Base-by-base conservation (phyloP, 2,113 vertebrate genomes). In the Otocyon megalotis region DNA sequence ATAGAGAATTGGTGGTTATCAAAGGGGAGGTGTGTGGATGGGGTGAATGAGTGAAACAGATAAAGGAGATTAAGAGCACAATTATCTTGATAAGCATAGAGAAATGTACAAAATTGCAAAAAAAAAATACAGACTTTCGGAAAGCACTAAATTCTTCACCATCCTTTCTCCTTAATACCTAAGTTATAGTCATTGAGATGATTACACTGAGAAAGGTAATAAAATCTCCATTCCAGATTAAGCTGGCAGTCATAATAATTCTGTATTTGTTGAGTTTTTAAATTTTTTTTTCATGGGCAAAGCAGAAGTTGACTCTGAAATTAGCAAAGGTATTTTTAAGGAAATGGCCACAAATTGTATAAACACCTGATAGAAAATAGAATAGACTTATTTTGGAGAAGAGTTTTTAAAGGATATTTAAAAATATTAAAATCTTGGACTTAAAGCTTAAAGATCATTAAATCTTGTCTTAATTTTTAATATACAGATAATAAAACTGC, bases 221-320 rank as follows among this genome's bases (percentile, higher is more conserved):
- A 81, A 62, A 93, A 56, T 71, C 15, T 72, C 12, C 60, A 71
- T 88, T 93, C 26, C 50, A 92, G 24, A 62, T 67, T 72, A 91
- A 37, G 71, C 35, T 86, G 26, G 14, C 2, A 92, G 60, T 92
- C 54, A 81, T 19, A 69, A 37, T 63, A 87, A 67, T 32, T 92
- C 37, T 81, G 6, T 60, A 86, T 62, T 90, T 85, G 22, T 11
- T 58, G 13, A 22, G 26, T 88, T 94, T 88, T 90, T 24, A 50
- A 69, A 3, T 2, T 4, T 71, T 58, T 71, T 58, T 76, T 93
- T 77, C 60, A 60, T 8, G 24, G 71, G 1, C 72, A 90, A 89
- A 90, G 37, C 8, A 86, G 54, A 94, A 80, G 48, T 90, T 48
- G 50, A 83, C 79, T 97, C 37, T 86, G 79, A 81, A 93, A n/a